Evolutionary conservation across 2,888 invertebrate species (phyloP).

Genomic region (Cylloceria caligata): DNA sequence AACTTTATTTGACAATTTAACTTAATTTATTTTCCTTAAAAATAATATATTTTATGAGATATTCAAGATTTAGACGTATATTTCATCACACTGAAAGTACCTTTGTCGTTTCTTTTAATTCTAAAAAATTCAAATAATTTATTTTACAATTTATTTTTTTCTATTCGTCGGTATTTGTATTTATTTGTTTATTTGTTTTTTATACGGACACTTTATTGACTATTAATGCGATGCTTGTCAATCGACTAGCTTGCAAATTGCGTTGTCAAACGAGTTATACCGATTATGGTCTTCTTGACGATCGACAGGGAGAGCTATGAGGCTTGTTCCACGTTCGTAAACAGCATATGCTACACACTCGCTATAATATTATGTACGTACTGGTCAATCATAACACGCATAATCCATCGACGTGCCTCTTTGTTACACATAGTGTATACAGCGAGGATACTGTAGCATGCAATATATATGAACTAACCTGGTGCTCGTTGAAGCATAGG

Average conservation of each 20-base stretch:
- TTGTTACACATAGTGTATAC: not conserved
- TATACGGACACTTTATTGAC: not conserved
- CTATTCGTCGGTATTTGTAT: not conserved
- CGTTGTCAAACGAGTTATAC: constrained; percentile 48
- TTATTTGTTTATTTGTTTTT: too few relatives aligned
- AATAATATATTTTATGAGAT: not conserved
- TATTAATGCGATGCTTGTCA: constrained; percentile 4
- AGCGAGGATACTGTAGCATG: not conserved
- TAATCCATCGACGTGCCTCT: constrained; percentile 51
- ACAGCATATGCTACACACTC: not conserved
- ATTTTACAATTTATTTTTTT: not conserved
- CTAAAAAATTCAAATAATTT: not conserved
- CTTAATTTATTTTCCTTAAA: not conserved
- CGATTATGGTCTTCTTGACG: constrained; percentile 49
- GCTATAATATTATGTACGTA: constrained; percentile 19
- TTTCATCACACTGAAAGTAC: not conserved
- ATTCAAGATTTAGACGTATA: not conserved
- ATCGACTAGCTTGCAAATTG: constrained; percentile 18
- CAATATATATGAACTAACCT: constrained; percentile 69
- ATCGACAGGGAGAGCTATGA: not conserved
- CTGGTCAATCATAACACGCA: constrained; percentile 56
- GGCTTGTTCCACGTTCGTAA: constrained; percentile 5
- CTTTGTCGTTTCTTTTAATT: not conserved
- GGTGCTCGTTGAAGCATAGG: constrained; percentile 75
- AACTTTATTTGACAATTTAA: too few relatives aligned